These are phyloP conservation scores for Orchesella cincta DNA, from an alignment of 1,140 invertebrate genomes.

Conservation along the genomic window DNA sequence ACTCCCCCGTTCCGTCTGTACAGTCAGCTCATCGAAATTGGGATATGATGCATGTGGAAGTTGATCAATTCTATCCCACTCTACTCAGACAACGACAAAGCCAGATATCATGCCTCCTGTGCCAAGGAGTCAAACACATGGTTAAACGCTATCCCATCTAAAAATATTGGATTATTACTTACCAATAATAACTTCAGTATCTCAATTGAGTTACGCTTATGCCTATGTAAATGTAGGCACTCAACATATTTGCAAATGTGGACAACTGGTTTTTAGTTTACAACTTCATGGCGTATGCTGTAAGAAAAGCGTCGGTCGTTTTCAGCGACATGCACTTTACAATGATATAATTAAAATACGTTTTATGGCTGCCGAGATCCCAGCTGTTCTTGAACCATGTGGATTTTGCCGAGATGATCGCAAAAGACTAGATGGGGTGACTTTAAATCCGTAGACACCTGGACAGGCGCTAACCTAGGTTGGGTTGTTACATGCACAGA, in stretches of 20 bases:
- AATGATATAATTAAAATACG: neutral
- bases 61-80: no score
- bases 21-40: no score
- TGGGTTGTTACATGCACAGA: slow-evolving; percentile 12
- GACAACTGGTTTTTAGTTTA: neutral
- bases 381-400: neutral
- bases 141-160: neutral
- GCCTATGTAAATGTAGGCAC: neutral
- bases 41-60: no score
- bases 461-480: neutral
- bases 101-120: no score
- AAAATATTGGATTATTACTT: neutral
- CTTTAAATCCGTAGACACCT: neutral
- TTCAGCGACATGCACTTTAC: neutral
- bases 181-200: slow-evolving; percentile 12
- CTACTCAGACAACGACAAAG: no score
- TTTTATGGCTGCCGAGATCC: neutral
- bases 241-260: neutral
- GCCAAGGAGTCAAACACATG: neutral
- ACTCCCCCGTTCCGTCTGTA: no score
- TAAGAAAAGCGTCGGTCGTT: neutral
- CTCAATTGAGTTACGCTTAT: neutral
- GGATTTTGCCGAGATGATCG: neutral
- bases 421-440: slow-evolving; percentile 13
- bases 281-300: no score